A percentile compares a stretch with the other conserved stretches of the same genome.
These are phyloP conservation scores for Clupea harengus DNA, from an alignment of 2,113 vertebrate species.

Conservation along the genomic window DNA sequence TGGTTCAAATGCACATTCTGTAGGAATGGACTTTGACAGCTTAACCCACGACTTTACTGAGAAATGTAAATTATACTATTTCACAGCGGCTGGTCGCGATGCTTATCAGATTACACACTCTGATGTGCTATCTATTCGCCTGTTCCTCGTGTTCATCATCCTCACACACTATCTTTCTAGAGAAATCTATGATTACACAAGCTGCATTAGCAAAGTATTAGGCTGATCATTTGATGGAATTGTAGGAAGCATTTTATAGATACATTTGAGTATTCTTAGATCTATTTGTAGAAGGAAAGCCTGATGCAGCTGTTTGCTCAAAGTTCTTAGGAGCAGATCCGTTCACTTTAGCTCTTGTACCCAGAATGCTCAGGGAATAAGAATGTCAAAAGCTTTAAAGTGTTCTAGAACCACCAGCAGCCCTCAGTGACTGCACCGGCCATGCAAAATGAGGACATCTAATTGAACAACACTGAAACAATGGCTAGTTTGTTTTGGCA, in stretches of 20 bases:
- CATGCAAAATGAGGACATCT: background rate
- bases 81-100: background rate
- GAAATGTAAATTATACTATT: slow-evolving; percentile 7
- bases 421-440: background rate
- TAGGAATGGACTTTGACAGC: background rate
- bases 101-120: slow-evolving; percentile 7
- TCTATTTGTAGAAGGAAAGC: background rate
- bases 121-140: background rate
- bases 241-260: background rate
- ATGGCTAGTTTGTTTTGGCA: background rate
- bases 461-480: background rate
- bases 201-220: background rate
- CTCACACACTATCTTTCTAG: background rate
- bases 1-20: background rate
- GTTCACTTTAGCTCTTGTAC: background rate
- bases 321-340: background rate
- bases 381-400: background rate
- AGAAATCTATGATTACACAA: background rate
- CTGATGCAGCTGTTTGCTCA: background rate
- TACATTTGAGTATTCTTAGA: background rate
- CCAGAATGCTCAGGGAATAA: background rate
- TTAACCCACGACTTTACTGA: background rate
- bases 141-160: background rate
- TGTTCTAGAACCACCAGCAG: background rate
- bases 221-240: background rate